A percentile compares a stretch with the other conserved stretches of the same genome.
Conservation (phyloP, 2,888 invertebrate species). For the Drosophila macrospina region DNA sequence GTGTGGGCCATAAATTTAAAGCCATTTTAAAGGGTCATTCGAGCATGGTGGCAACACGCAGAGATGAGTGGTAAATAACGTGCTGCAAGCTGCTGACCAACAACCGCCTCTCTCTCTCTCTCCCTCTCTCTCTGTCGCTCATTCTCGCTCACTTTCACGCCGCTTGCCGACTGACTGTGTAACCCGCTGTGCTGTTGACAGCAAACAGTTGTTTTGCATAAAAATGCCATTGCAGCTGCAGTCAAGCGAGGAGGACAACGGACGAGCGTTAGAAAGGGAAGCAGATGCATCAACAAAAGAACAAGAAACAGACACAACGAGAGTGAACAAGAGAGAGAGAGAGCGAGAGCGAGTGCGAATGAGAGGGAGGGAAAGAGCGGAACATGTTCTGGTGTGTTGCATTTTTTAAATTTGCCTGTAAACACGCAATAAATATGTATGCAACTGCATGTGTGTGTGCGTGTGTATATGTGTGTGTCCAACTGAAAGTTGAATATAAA, state of each 20-base stretch:
- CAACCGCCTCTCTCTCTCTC: background rate
- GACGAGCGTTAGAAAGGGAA: constrained; percentile 11
- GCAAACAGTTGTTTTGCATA: constrained; percentile 81
- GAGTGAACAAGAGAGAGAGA: background rate
- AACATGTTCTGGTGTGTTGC: constrained; percentile 39
- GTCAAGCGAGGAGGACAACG: constrained; percentile 33
- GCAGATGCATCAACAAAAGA: constrained; percentile 6
- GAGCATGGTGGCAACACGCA: constrained; percentile 8
- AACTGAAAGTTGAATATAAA: constrained; percentile 37
- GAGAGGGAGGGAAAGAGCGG: background rate
- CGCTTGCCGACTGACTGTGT: constrained; percentile 17
- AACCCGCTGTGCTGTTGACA: constrained; percentile 72
- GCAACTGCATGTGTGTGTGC: constrained; percentile 3
- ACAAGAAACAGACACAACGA: background rate
- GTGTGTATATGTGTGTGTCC: constrained; percentile 18
- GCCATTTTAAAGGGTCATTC: constrained; percentile 39
- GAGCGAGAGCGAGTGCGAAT: background rate
- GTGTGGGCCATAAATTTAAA: constrained; percentile 47
- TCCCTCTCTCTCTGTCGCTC: background rate
- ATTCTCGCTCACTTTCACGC: background rate
- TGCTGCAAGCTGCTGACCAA: constrained; percentile 32
- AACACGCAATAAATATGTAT: constrained; percentile 68
- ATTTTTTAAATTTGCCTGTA: constrained; percentile 46
- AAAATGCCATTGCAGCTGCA: constrained; percentile 76
- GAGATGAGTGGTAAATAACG: constrained; percentile 28